phyloP scores from a whole-genome alignment of 2,113 vertebrate species.

The Ceyx melanurus region DNA sequence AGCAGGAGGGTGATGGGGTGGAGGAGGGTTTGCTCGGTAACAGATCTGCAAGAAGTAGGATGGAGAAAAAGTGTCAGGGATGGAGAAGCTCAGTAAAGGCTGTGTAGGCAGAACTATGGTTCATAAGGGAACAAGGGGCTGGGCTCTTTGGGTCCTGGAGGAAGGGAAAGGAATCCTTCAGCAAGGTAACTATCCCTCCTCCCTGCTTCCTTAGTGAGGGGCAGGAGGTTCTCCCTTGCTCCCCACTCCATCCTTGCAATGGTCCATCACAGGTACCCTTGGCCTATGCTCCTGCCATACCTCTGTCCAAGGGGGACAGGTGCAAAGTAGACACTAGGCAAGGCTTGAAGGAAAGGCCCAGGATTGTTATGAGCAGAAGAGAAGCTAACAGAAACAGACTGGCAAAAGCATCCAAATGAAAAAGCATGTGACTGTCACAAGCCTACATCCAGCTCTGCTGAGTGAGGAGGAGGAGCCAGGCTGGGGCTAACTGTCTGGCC shows the following conservation, averaged over 20 bases:
- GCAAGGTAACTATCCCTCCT: neutral
- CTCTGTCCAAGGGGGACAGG: neutral
- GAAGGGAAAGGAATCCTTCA: neutral
- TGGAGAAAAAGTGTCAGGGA: neutral
- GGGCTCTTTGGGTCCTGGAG: neutral
- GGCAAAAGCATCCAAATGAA: neutral
- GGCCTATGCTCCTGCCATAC: neutral
- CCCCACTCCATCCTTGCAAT: neutral
- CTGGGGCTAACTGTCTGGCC: no score
- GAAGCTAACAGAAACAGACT: neutral
- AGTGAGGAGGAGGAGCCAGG: neutral
- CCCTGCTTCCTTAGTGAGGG: neutral
- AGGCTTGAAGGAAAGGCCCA: neutral
- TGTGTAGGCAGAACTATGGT: neutral
- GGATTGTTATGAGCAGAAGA: neutral
- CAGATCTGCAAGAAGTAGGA: neutral
- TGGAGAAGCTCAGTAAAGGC: neutral
- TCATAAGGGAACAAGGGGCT: neutral
- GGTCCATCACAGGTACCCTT: fast-evolving
- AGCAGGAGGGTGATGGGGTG: neutral
- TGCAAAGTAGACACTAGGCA: neutral
- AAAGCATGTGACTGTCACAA: neutral
- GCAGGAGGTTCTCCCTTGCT: neutral
- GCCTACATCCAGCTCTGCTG: neutral
- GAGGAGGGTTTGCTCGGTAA: neutral